Evolutionary conservation across 2,888 invertebrate genomes (phyloP).

Genomic region (Tridacna gigas): DNA sequence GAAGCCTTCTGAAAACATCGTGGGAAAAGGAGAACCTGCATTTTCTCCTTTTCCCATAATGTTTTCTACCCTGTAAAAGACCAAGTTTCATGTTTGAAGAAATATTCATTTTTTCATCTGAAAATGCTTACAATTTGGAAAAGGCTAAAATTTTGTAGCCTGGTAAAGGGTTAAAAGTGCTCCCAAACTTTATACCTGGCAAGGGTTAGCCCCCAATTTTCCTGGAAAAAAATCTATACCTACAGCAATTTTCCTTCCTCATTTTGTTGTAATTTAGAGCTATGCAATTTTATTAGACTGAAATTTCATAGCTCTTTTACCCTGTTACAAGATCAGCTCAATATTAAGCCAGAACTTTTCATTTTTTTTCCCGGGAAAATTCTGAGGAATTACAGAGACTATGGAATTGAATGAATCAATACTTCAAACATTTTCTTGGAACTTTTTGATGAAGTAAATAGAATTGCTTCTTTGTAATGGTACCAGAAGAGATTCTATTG

Average conservation of each 20-base stretch:
- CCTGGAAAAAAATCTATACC: neutral
- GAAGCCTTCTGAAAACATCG: no score
- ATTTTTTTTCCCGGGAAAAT: neutral
- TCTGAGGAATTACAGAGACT: neutral
- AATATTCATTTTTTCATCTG: no score
- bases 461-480: neutral
- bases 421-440: conserved; percentile 2
- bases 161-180: neutral
- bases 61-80: no score
- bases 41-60: no score
- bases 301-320: conserved; percentile 13
- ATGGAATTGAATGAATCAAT: conserved; percentile 9
- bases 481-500: no score
- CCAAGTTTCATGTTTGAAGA: no score
- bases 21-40: no score
- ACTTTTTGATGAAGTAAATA: conserved; percentile 7
- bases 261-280: conserved; percentile 9
- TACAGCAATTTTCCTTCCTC: conserved; percentile 10
- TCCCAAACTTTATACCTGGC: neutral
- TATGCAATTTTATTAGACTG: conserved; percentile 11
- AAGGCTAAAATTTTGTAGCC: neutral
- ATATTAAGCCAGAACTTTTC: neutral
- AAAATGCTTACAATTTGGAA: no score
- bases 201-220: neutral
- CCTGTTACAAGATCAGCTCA: conserved; percentile 9